Percentiles rank a stretch among this genome's conserved stretches.
These are phyloP conservation scores for Cancer borealis DNA, from an alignment of 2,888 invertebrate genomes.

Conservation along the genomic window DNA sequence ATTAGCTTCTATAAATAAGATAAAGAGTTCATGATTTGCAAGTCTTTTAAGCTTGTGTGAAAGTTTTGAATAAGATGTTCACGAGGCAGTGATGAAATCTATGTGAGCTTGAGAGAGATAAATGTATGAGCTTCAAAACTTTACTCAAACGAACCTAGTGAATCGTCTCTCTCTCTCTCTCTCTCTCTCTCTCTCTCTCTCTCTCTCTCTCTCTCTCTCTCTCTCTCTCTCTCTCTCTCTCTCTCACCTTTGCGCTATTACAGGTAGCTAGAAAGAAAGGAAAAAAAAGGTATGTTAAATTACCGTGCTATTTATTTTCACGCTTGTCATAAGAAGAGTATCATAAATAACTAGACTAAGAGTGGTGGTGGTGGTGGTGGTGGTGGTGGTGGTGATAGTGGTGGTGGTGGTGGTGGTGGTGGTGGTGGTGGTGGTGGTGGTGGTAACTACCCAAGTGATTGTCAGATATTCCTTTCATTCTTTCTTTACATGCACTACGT, in stretches of 20 bases:
- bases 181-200: background rate
- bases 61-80: background rate
- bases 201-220: no score
- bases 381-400: background rate
- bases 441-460: background rate
- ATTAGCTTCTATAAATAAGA: slow-evolving; percentile 6
- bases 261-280: background rate
- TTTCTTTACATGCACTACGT: background rate
- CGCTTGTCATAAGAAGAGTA: background rate
- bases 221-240: no score
- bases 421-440: background rate
- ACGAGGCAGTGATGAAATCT: background rate
- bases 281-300: background rate
- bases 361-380: background rate
- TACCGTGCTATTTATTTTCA: slow-evolving; percentile 20
- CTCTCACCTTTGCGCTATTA: background rate
- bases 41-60: background rate
- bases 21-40: background rate
- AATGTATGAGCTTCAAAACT: background rate
- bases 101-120: background rate
- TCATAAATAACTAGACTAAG: background rate
- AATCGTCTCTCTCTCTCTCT: background rate
- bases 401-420: background rate
- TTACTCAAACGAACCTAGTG: background rate
- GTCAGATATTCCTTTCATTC: background rate